phyloP scores from a whole-genome alignment of 2,113 vertebrate species.

The Miniopterus natalensis region DNA sequence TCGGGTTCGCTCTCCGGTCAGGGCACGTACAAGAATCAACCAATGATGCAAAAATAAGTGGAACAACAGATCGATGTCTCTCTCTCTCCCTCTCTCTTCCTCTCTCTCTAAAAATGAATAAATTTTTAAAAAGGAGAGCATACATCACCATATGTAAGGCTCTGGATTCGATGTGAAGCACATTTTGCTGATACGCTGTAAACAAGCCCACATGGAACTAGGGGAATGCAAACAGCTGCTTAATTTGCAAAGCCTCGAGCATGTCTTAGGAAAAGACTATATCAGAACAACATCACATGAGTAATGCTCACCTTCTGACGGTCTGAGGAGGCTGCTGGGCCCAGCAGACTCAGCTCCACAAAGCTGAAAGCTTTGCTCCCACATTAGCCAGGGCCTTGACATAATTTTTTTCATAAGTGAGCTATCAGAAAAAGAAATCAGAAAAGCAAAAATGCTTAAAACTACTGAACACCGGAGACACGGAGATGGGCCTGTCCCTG shows the following conservation, averaged over 20 bases:
- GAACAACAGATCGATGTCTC: neutral
- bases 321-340: neutral
- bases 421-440: neutral
- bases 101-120: neutral
- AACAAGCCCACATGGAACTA: neutral
- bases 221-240: neutral
- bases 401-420: constrained; percentile 41
- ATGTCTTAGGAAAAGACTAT: constrained; percentile 10
- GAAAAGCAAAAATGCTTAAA: neutral
- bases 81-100: neutral
- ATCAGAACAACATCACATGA: neutral
- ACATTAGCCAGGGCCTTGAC: constrained; percentile 7
- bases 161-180: neutral
- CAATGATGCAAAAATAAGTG: neutral
- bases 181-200: neutral
- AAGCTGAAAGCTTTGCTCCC: neutral
- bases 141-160: neutral
- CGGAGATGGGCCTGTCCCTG: neutral
- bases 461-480: neutral
- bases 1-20: neutral
- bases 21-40: neutral
- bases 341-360: neutral
- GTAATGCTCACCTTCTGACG: neutral
- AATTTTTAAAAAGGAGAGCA: neutral
- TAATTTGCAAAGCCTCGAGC: neutral